Conservation (phyloP, 2,113 vertebrate species). For the Rhizomys pruinosus region DNA sequence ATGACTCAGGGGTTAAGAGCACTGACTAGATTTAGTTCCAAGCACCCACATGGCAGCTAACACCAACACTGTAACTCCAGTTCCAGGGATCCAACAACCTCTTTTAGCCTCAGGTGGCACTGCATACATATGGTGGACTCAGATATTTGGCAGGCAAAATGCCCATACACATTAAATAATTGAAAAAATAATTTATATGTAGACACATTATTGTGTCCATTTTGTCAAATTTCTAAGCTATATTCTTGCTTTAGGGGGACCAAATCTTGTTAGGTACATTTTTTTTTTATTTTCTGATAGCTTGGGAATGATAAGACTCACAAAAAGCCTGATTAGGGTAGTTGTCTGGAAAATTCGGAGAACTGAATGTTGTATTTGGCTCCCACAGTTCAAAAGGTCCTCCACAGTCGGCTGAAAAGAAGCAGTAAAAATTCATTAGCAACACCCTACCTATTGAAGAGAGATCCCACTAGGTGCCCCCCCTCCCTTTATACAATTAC, state of each 20-base stretch:
- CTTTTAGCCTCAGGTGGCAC: too few relatives aligned
- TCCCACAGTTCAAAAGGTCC: conserved; percentile 94
- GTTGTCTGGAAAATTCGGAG: conserved; percentile 90
- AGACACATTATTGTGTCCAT: neutral
- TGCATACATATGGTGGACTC: too few relatives aligned
- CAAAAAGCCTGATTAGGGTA: conserved; percentile 91
- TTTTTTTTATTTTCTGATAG: neutral
- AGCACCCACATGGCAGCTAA: too few relatives aligned
- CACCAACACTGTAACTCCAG: too few relatives aligned
- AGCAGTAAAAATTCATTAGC: conserved; percentile 57
- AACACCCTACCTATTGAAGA: neutral
- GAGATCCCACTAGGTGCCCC: neutral
- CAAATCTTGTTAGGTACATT: neutral
- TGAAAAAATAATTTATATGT: neutral
- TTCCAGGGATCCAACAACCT: too few relatives aligned
- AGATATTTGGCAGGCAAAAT: too few relatives aligned
- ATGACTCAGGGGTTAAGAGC: too few relatives aligned
- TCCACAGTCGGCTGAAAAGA: conserved; percentile 92
- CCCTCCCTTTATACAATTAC: neutral
- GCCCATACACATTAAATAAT: neutral
- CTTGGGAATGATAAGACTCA: conserved; percentile 85
- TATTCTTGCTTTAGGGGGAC: neutral
- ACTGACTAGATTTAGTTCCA: too few relatives aligned
- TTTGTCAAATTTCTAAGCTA: neutral
- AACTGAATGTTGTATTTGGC: conserved; percentile 92